These are phyloP conservation scores for Formicarius rufipectus DNA, from an alignment of 2,113 vertebrate species.

Conservation along the genomic window DNA sequence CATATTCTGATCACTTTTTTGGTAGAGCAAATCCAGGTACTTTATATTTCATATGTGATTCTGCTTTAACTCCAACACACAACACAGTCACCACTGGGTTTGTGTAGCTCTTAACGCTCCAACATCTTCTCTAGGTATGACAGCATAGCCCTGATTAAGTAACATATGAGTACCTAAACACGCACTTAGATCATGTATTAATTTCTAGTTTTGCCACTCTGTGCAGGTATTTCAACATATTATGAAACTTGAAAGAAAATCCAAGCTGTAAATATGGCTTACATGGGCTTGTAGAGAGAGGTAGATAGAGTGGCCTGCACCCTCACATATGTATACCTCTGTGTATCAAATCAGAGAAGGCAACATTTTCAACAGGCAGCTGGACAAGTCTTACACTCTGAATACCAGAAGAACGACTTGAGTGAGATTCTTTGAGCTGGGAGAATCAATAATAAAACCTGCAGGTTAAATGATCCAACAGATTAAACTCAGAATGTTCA, in stretches of 20 bases:
- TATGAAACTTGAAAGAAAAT: background rate
- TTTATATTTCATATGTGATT: background rate
- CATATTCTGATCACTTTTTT: background rate
- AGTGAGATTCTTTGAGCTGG: background rate
- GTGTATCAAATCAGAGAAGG: background rate
- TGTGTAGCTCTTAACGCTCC: no score
- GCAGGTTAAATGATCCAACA: background rate
- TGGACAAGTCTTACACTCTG: background rate
- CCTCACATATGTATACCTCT: background rate
- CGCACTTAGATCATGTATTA: accelerated
- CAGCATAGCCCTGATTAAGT: background rate
- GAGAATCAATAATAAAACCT: background rate
- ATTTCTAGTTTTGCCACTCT: background rate
- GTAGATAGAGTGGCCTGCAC: background rate
- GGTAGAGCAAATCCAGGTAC: background rate
- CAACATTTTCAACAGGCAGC: background rate
- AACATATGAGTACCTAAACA: background rate
- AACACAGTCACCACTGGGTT: background rate
- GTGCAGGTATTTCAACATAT: background rate
- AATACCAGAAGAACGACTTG: background rate
- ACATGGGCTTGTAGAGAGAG: background rate
- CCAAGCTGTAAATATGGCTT: background rate
- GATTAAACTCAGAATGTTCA: background rate
- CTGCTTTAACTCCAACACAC: background rate
- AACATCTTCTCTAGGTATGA: background rate